Evolutionary conservation across 2,113 vertebrate species (phyloP).

Genomic region (Lagopus muta): DNA sequence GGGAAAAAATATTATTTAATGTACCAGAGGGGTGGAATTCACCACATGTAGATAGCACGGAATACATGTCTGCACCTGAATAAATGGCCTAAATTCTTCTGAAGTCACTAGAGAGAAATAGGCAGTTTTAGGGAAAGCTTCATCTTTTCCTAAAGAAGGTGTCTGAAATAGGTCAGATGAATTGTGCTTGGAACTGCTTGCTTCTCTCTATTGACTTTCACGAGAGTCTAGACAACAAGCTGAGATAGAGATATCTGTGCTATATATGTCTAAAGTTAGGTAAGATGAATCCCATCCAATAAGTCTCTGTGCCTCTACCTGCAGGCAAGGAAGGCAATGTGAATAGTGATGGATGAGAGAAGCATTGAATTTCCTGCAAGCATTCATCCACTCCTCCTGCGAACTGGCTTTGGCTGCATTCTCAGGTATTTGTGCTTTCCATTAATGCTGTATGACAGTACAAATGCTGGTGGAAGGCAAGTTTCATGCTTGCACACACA

Average conservation of each 20-base stretch:
- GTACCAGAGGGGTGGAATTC: not conserved
- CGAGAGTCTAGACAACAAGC: constrained; percentile 49
- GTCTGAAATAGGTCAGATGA: constrained; percentile 44
- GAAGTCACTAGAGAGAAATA: constrained; percentile 34
- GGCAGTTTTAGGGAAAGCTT: constrained; percentile 40
- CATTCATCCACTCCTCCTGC: constrained; percentile 28
- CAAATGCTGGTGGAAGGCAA: constrained; percentile 14
- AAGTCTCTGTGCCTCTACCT: constrained; percentile 53
- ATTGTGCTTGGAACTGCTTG: constrained; percentile 35
- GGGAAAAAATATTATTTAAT: not conserved
- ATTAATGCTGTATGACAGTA: not conserved
- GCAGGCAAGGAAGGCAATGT: constrained; percentile 58
- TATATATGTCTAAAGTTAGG: constrained; percentile 62
- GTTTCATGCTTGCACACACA: constrained; percentile 54
- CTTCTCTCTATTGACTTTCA: constrained; percentile 52
- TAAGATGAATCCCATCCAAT: constrained; percentile 66
- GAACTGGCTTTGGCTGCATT: constrained; percentile 2
- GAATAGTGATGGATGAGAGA: constrained; percentile 67
- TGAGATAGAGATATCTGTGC: constrained; percentile 49
- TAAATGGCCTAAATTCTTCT: not conserved
- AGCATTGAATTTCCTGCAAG: constrained; percentile 59
- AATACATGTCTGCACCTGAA: not conserved
- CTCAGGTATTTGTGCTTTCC: constrained; percentile 21
- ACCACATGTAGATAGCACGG: not conserved
- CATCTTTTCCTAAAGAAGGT: constrained; percentile 47